Conservation (phyloP, 2,113 vertebrate genomes). For the Tylochromis polylepis region DNA sequence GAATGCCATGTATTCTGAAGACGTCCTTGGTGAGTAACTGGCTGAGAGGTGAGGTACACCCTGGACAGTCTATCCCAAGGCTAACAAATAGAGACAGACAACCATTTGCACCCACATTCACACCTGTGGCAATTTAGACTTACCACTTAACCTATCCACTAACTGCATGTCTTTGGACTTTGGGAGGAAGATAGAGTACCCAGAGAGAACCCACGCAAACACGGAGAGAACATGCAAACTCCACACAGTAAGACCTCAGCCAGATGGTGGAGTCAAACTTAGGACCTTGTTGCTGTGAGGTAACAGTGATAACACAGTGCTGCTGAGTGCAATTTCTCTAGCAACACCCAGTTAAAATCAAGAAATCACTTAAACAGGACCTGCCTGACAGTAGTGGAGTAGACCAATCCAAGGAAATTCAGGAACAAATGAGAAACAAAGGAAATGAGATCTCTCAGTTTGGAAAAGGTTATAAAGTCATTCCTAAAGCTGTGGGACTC, state of each 20-base stretch:
- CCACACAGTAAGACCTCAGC: neutral
- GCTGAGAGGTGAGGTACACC: neutral
- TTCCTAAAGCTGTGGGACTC: no score
- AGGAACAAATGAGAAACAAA: no score
- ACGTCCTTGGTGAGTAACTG: neutral
- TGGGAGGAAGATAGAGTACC: neutral
- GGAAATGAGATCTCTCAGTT: no score
- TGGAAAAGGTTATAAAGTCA: no score
- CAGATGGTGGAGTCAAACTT: neutral
- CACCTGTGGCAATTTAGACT: neutral
- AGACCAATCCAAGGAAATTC: no score
- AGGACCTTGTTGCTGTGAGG: neutral
- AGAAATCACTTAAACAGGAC: no score
- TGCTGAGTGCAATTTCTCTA: neutral
- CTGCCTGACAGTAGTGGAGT: no score
- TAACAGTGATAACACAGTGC: neutral
- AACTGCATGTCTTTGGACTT: neutral
- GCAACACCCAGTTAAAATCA: no score
- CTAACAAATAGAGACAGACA: neutral
- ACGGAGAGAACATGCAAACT: neutral
- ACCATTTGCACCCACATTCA: neutral
- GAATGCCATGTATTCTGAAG: neutral
- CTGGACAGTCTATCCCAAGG: neutral
- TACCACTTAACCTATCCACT: neutral
- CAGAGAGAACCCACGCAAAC: neutral